A percentile compares a stretch with the other conserved stretches of the same genome.
These are phyloP conservation scores for Epinotia bilunana DNA, from an alignment of 2,888 invertebrate genomes.

Conservation along the genomic window DNA sequence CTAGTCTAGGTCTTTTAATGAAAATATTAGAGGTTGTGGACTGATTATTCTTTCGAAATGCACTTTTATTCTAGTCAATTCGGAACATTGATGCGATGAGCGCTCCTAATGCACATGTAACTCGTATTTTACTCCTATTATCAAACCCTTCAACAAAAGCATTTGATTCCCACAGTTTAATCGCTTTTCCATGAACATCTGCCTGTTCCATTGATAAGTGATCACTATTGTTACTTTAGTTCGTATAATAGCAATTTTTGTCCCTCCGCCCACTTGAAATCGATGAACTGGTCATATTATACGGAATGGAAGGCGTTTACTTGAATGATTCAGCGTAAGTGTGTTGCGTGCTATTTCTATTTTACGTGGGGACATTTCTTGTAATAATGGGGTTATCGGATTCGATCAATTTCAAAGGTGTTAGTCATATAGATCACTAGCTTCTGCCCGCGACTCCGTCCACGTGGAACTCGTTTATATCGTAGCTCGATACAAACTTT, in stretches of 20 bases:
- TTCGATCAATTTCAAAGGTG: neutral
- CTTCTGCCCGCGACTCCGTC: too few species aligned
- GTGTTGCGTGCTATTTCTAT: constrained; percentile 38
- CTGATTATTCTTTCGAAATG: too few species aligned
- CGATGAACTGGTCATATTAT: constrained; percentile 28
- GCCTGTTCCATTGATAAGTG: constrained; percentile 36
- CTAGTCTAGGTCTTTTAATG: too few species aligned
- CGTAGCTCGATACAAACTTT: too few species aligned
- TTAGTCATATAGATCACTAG: constrained; percentile 16
- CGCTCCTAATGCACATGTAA: neutral
- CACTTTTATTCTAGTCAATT: neutral
- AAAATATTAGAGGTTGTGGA: too few species aligned
- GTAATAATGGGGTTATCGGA: constrained; percentile 6
- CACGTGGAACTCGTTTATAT: too few species aligned
- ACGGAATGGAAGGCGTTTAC: constrained; percentile 20
- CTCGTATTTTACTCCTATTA: constrained; percentile 6
- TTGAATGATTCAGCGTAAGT: constrained; percentile 39
- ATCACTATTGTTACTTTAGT: constrained; percentile 35
- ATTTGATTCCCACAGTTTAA: constrained; percentile 18
- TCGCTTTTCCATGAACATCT: constrained; percentile 31
- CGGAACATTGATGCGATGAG: neutral
- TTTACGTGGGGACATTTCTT: constrained; percentile 17
- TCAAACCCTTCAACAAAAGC: constrained; percentile 22
- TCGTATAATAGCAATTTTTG: constrained; percentile 33
- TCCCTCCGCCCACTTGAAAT: constrained; percentile 26